Evolutionary conservation across 2,113 vertebrate genomes (phyloP).

Genomic region (Rhombomys opimus): DNA sequence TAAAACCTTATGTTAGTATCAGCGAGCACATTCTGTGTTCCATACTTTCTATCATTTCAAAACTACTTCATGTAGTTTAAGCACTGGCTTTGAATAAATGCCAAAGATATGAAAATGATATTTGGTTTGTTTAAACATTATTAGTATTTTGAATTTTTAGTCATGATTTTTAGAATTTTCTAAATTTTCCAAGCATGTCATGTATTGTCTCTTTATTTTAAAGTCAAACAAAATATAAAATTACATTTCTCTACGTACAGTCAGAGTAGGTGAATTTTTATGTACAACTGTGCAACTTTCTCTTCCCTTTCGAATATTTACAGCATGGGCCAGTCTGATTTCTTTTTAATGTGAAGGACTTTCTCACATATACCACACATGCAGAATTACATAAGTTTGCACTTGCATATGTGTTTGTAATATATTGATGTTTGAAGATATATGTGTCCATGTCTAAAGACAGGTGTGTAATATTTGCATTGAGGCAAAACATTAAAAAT

Average conservation of each 20-base stretch:
- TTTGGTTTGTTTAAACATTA: background rate
- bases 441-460: background rate
- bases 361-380: background rate
- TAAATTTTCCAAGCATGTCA: background rate
- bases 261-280: background rate
- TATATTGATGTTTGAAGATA: background rate
- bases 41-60: background rate
- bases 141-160: background rate
- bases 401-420: background rate
- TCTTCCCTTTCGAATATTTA: background rate
- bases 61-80: background rate
- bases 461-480: background rate
- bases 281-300: background rate
- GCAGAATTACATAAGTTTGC: background rate
- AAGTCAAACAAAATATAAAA: background rate
- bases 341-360: background rate
- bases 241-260: background rate
- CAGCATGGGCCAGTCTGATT: background rate
- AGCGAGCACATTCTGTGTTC: background rate
- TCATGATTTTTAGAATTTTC: background rate
- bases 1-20: constrained; percentile 10
- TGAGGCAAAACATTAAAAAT: background rate
- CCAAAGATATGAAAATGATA: background rate
- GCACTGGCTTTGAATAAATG: background rate
- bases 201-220: background rate